Conservation (phyloP, 2,797 vertebrate species). For the Loriculus beryllinus region DNA sequence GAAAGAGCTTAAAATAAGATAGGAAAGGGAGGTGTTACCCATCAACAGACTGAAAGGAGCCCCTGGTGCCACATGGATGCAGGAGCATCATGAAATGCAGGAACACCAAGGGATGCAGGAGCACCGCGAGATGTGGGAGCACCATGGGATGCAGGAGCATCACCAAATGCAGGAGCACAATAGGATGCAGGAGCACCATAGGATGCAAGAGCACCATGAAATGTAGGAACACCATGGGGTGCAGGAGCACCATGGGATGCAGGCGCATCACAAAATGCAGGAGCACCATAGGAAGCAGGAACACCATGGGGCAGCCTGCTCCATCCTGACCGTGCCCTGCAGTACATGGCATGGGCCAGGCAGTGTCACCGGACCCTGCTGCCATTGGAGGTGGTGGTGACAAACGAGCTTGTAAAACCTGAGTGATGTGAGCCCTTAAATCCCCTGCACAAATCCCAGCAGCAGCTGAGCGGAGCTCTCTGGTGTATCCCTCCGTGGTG, state of each 20-base stretch:
- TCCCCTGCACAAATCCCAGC: accelerated
- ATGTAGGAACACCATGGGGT: no score
- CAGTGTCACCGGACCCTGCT: not conserved
- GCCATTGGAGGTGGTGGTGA: not conserved
- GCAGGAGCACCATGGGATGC: no score
- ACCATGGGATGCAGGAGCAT: not conserved
- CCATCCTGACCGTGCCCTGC: accelerated
- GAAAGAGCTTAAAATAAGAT: not conserved
- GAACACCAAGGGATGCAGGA: not conserved
- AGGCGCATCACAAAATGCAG: no score
- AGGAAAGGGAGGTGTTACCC: not conserved
- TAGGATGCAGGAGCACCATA: not conserved
- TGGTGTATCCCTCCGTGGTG: not conserved
- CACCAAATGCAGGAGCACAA: not conserved
- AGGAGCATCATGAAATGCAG: not conserved
- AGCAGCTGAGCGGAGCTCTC: not conserved
- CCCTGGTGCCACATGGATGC: not conserved
- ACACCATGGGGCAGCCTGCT: not conserved
- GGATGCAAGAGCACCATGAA: not conserved
- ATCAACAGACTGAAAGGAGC: not conserved
- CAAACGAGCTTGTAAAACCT: not conserved
- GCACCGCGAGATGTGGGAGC: accelerated
- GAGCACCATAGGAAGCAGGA: not conserved
- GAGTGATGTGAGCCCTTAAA: not conserved
- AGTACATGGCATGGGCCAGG: accelerated